Evolutionary conservation across 1,140 invertebrate species (phyloP).

Genomic region (Orussus abietinus): DNA sequence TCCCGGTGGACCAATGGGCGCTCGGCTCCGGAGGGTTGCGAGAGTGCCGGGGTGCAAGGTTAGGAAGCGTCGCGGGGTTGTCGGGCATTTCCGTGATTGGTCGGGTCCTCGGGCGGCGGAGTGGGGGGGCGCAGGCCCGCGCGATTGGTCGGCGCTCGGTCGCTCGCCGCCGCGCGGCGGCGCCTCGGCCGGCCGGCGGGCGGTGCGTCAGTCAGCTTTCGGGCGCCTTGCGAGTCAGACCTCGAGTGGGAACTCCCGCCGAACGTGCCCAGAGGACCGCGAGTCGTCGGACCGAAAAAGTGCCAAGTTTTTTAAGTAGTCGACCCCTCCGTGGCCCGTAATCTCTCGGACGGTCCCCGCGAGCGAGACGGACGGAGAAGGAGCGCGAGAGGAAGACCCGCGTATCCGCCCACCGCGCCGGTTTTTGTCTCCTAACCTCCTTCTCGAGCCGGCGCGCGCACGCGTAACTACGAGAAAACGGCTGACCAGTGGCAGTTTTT

Average conservation of each 20-base stretch:
- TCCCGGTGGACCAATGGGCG: no score
- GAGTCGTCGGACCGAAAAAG: conserved; percentile 20
- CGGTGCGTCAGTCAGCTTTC: conserved; percentile 34
- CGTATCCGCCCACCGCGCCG: conserved; percentile 4
- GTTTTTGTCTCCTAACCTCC: neutral
- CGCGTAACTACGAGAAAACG: conserved; percentile 21
- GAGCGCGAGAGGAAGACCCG: neutral
- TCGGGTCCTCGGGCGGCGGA: conserved; percentile 18
- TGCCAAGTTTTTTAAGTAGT: conserved; percentile 26
- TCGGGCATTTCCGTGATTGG: conserved; percentile 21
- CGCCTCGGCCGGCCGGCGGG: neutral
- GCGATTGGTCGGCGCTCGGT: conserved; percentile 7
- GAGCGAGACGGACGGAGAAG: conserved; percentile 8
- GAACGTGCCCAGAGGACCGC: no score
- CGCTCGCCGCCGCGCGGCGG: conserved; percentile 1
- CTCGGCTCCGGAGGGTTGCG: no score
- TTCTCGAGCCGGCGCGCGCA: conserved; percentile 7
- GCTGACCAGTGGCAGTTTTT: conserved; percentile 35
- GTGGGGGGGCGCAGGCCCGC: conserved; percentile 19
- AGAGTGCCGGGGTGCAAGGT: no score
- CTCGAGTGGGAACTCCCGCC: conserved; percentile 9
- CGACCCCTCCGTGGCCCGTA: no score
- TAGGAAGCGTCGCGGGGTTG: neutral
- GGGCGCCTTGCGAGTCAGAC: conserved; percentile 34
- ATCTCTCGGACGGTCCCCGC: no score